Evolutionary conservation across 1,140 invertebrate species (phyloP), one percentile per base, ranked within the genome.

Genomic region (Pissodes strobi): DNA sequence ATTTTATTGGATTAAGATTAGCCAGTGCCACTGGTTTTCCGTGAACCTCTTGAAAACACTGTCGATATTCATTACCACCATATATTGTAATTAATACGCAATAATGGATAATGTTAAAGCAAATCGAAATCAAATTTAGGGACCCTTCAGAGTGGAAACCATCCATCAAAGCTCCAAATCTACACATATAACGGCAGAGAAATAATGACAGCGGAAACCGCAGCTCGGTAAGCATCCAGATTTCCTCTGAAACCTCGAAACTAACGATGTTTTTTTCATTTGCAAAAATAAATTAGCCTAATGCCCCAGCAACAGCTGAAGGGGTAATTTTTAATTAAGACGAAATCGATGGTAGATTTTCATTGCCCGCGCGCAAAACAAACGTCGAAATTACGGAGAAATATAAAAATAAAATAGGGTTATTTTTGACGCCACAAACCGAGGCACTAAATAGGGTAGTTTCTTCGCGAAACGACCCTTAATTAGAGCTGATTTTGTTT

Each of bases 311-410:
- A 52, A 52, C 49, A 52, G 49, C 49, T 52, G 23, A 13, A 12
- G 21, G 49, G 49, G 49, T 52, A 52, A 52, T 52, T 52, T n/a
- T 52, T 52, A 52, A 52, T 52, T 52, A 52, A 52, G 25, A 34
- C 15, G 49, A 18, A 52, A 52, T 52, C 49, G 49, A 52, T 52
- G 27, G 13, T 34, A 27, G 18, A 22, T 22, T 49, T 49, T 49
- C 46, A 17, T 43, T 17, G 15, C 22, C 12, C 39, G 10, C 12
- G 19, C n/a, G 22, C 46, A 43, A 43, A 43, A 17, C 30, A 49
- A 23, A 10, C 19, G 1, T 18, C 46, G 46, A 25, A 49, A 43
- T 43, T 12, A 8, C 10, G 39, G 39, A 43, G 27, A 17, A 43
- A 49, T 49, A 22, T 19, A 49, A 49, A 49, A 49, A 22, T 49